Evolutionary conservation across 1,140 invertebrate genomes (phyloP).

Genomic region (Notospermus geniculatus): DNA sequence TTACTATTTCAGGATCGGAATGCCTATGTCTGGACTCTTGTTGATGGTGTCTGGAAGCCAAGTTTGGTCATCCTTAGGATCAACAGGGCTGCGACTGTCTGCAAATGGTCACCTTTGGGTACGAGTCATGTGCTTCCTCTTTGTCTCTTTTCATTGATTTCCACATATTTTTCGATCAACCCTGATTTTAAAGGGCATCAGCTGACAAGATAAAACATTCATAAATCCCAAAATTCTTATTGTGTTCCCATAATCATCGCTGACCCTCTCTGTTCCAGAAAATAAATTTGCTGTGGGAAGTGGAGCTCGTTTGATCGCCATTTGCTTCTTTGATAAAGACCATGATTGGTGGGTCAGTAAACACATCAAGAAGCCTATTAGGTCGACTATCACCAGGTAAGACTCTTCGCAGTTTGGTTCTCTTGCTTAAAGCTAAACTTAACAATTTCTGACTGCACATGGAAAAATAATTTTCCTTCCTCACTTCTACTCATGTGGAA

Average conservation of each 20-base stretch:
- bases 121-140: slow-evolving; percentile 23
- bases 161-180: too few species aligned
- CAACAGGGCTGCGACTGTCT: slow-evolving; percentile 95
- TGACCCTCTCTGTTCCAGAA: slow-evolving; percentile 62
- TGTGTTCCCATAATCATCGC: too few species aligned
- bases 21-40: slow-evolving; percentile 92
- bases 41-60: slow-evolving; percentile 90
- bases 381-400: slow-evolving; percentile 86
- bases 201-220: too few species aligned
- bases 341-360: slow-evolving; percentile 99
- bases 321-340: slow-evolving; percentile 97
- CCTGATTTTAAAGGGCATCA: too few species aligned
- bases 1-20: slow-evolving; percentile 74
- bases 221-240: too few species aligned
- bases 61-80: slow-evolving; percentile 92
- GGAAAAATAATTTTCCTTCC: too few species aligned
- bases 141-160: too few species aligned
- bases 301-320: slow-evolving; percentile 89
- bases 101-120: slow-evolving; percentile 96
- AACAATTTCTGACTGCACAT: too few species aligned
- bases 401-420: slow-evolving; percentile 20
- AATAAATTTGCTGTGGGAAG: slow-evolving; percentile 99
- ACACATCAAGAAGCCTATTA: slow-evolving; percentile 98
- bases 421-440: too few species aligned
- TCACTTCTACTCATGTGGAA: too few species aligned